Base-by-base conservation (phyloP, 2,888 invertebrate genomes). In the Horisme vitalbata region DNA sequence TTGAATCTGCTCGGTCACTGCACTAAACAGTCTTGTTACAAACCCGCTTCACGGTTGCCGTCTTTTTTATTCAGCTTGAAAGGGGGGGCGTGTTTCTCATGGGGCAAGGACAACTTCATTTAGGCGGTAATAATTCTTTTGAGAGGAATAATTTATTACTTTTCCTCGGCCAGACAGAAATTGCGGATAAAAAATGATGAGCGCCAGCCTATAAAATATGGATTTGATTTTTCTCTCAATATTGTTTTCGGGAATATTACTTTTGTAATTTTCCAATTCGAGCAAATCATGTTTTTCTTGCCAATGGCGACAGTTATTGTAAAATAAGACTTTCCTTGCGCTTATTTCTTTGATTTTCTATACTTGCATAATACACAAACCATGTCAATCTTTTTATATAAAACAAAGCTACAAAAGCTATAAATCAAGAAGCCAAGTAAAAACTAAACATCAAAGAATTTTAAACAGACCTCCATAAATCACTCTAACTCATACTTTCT, bases 1-100 rank as follows among this genome's bases (percentile, higher is more conserved):
- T 71, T 55, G 71, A 75, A 79, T 79, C 65, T 79, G 87, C 87
- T 69, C 71, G 76, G 83, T 86, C 86, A 86, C 76, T 66, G 73
- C 73, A 71, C 74, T 78, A 75, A 79, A 79, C 75, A 75, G 70
- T 73, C 74, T 83, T 77, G 79, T 82, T 79, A 78, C 72, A 70
- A 60, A 66, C 63, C 63, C 62, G 61, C 68, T 75, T 75, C 70
- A 72, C 69, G 72, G 68, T 72, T 73, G 70, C 59, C 63, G 61
- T 54, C 58, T 69, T 72, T 69, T 79, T 74, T 65, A 65, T 67
- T 63, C 61, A 49, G 48, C 59, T 69, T 72, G 66, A 72, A 72
- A 76, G 68, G 70, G 68, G 67, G 67, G 65, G 61, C 65, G 64
- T 66, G 63, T 66, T 75, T 64, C 68, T 69, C 71, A 71, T 60